phyloP scores from a whole-genome alignment of 2,113 vertebrate species.

The Cheilinus undulatus region DNA sequence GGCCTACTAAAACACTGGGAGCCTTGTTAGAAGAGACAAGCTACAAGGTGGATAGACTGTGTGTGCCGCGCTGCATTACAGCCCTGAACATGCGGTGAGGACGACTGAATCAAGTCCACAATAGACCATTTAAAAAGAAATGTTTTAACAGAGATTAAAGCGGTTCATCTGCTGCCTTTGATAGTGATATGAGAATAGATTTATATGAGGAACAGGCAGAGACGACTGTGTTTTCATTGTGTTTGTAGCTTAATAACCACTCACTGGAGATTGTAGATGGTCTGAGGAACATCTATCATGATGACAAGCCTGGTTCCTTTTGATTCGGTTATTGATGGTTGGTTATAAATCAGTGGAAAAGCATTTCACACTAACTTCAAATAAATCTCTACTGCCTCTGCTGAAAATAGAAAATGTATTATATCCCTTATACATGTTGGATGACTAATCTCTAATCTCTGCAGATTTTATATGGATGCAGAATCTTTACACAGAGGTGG shows the following conservation, averaged over 20 bases:
- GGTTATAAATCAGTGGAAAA: too few species aligned
- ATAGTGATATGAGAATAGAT: slow-evolving; percentile 1
- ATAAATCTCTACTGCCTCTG: slow-evolving; percentile 2
- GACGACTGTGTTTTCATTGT: neutral
- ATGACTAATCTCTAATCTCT: too few species aligned
- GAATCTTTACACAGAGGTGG: too few species aligned
- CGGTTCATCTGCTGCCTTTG: neutral
- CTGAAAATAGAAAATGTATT: slow-evolving; percentile 4
- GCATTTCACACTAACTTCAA: neutral
- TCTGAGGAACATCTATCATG: neutral
- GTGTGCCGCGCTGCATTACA: slow-evolving; percentile 9
- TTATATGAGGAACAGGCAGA: neutral
- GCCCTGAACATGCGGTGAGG: slow-evolving; percentile 15
- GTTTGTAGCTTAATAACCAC: neutral
- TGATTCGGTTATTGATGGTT: neutral
- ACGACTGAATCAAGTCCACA: slow-evolving; percentile 25
- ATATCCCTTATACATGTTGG: too few species aligned
- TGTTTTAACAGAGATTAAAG: neutral
- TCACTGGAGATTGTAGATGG: too few species aligned
- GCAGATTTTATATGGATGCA: too few species aligned
- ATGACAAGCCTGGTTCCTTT: slow-evolving; percentile 3
- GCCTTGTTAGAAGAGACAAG: slow-evolving; percentile 62
- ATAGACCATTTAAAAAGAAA: slow-evolving; percentile 16
- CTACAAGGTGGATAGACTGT: slow-evolving; percentile 62
- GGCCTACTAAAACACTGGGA: slow-evolving; percentile 64